phyloP scores from a whole-genome alignment of 2,888 invertebrate genomes.

The Sphaerophoria rueppellii region DNA sequence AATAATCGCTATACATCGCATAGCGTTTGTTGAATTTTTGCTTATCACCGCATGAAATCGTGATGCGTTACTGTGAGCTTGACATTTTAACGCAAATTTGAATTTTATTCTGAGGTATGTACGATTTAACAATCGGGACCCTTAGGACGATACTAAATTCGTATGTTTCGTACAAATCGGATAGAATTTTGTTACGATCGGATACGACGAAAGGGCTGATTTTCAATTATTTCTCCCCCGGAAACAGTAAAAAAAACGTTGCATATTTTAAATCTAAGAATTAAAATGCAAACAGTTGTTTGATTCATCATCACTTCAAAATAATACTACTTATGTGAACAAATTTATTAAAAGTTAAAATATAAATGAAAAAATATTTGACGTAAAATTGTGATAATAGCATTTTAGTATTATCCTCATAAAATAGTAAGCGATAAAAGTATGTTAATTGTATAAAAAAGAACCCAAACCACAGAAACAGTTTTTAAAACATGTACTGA shows the following conservation, averaged over 20 bases:
- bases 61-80: too few relatives aligned
- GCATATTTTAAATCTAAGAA: constrained; percentile 35
- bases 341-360: constrained; percentile 29
- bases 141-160: too few relatives aligned
- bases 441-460: constrained; percentile 64
- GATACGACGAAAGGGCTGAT: too few relatives aligned
- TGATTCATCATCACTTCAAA: constrained; percentile 22
- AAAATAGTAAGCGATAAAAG: constrained; percentile 60
- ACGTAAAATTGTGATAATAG: constrained; percentile 74
- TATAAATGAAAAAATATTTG: constrained; percentile 49
- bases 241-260: constrained; percentile 4
- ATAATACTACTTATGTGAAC: constrained; percentile 21
- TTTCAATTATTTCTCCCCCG: constrained; percentile 50
- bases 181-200: too few relatives aligned
- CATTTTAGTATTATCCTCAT: constrained; percentile 73
- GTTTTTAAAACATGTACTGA: constrained; percentile 18
- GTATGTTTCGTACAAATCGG: too few relatives aligned
- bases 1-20: too few relatives aligned
- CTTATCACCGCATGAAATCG: too few relatives aligned
- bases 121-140: too few relatives aligned
- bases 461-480: constrained; percentile 45
- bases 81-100: too few relatives aligned
- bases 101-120: too few relatives aligned
- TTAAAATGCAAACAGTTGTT: constrained; percentile 50
- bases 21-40: too few relatives aligned